A percentile compares a stretch with the other conserved stretches of the same genome.
These are phyloP conservation scores for Chlorops oryzae DNA, from an alignment of 1,140 invertebrate genomes.

Conservation along the genomic window DNA sequence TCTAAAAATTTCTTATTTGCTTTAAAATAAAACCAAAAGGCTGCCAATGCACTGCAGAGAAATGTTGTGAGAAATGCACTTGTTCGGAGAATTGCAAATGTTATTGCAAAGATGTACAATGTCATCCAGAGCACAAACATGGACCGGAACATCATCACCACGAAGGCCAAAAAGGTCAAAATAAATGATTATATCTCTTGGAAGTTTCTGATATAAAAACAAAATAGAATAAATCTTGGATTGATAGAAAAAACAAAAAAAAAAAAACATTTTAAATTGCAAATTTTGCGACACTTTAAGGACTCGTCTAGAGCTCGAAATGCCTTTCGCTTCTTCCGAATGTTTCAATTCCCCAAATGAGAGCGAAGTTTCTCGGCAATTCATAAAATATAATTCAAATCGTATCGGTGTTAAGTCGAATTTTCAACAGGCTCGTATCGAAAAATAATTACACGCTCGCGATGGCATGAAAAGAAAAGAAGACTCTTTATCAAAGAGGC, in stretches of 20 bases:
- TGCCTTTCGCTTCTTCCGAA: no score
- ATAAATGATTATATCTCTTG: no score
- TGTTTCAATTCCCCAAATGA: no score
- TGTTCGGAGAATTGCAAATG: neutral
- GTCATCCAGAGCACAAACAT: neutral
- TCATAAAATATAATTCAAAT: conserved; percentile 9
- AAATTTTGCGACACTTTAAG: no score
- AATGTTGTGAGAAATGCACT: neutral
- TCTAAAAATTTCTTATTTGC: neutral
- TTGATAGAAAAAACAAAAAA: no score
- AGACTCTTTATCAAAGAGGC: no score
- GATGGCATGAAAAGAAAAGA: conserved; percentile 4
- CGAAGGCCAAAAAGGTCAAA: no score
- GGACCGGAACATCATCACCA: neutral
- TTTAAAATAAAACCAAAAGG: neutral
- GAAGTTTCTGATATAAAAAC: no score
- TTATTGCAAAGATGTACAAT: neutral
- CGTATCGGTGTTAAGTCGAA: neutral
- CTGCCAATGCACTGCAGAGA: neutral
- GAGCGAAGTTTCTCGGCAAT: no score
- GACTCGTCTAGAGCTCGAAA: no score
- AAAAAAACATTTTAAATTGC: no score
- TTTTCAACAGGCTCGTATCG: neutral
- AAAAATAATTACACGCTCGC: conserved; percentile 15
- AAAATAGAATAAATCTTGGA: no score